These are phyloP conservation scores for Drymonia ruficornis DNA, from an alignment of 2,888 invertebrate genomes.

Conservation along the genomic window DNA sequence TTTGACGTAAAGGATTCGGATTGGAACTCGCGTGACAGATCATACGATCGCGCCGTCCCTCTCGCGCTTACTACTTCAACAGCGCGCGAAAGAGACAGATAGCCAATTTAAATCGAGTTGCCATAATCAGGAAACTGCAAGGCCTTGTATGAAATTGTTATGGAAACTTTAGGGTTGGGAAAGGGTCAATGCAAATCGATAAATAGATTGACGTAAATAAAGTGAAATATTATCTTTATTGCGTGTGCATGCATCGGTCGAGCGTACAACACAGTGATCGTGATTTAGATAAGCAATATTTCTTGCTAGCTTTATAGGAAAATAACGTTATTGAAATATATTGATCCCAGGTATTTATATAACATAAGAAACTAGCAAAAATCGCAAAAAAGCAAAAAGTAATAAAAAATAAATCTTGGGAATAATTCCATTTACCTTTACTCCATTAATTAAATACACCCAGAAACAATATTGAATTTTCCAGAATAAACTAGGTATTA, in stretches of 20 bases:
- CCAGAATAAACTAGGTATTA: too few relatives aligned
- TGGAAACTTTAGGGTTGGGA: conserved; percentile 39
- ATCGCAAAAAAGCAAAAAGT: too few relatives aligned
- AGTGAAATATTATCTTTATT: neutral
- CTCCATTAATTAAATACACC: too few relatives aligned
- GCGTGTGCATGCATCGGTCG: neutral
- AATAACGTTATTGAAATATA: too few relatives aligned
- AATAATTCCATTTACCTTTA: too few relatives aligned
- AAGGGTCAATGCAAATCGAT: conserved; percentile 45
- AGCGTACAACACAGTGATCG: neutral
- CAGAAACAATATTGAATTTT: too few relatives aligned
- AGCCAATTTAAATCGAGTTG: conserved; percentile 43
- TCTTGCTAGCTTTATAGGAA: too few relatives aligned
- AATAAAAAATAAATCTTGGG: too few relatives aligned
- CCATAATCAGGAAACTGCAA: conserved; percentile 47
- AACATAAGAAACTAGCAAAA: too few relatives aligned
- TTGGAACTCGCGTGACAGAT: conserved; percentile 66
- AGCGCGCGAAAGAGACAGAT: conserved; percentile 46
- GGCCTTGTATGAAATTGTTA: conserved; percentile 38
- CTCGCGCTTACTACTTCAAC: conserved; percentile 35
- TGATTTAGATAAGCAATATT: neutral
- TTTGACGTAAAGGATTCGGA: conserved; percentile 59
- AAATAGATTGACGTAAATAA: conserved; percentile 10
- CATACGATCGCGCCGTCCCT: conserved; percentile 71
- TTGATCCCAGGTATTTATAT: too few relatives aligned